Conservation (phyloP, 2,888 invertebrate genomes). For the Dromius quadrimaculatus region DNA sequence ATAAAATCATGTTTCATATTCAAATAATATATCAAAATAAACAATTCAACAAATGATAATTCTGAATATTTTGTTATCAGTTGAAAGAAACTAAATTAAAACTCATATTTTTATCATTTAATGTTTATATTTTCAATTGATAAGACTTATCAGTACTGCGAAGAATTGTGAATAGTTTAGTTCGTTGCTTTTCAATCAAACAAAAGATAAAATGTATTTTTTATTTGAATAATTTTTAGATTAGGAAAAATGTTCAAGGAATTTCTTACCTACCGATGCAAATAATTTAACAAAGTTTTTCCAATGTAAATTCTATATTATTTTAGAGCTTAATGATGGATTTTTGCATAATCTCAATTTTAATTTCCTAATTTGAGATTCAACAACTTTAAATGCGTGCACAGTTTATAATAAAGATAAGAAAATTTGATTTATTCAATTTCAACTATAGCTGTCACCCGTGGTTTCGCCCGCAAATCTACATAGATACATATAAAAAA, state of each 20-base stretch:
- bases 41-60: neutral
- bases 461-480: too few relatives aligned
- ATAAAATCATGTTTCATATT: too few relatives aligned
- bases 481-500: too few relatives aligned
- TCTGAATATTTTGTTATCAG: neutral
- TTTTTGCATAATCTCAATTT: too few relatives aligned
- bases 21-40: too few relatives aligned
- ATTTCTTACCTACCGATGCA: neutral
- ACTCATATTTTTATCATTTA: constrained; percentile 1
- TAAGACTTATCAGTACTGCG: neutral
- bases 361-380: too few relatives aligned
- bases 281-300: neutral
- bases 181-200: neutral
- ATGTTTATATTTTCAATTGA: neutral
- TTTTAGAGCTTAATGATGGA: too few relatives aligned
- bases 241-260: neutral
- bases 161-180: constrained; percentile 1
- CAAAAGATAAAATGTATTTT: neutral
- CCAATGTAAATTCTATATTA: too few relatives aligned
- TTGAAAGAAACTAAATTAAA: neutral
- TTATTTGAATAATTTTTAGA: neutral
- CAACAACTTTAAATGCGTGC: too few relatives aligned
- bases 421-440: too few relatives aligned
- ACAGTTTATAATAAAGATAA: too few relatives aligned
- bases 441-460: too few relatives aligned